Conservation (phyloP, 2,113 vertebrate genomes). For the Australoheros scitulus region DNA sequence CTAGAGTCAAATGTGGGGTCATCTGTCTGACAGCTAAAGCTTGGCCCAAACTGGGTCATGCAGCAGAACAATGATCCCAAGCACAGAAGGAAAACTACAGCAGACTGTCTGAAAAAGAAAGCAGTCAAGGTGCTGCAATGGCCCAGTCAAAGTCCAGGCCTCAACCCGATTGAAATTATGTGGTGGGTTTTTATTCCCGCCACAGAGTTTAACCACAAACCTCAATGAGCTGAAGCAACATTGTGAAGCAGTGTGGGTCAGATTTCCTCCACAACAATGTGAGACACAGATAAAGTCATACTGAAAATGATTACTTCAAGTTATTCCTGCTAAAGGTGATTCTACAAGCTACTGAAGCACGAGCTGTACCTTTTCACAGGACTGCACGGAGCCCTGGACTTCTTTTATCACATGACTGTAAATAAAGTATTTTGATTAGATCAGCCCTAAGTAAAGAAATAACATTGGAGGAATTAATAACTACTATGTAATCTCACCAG, state of each 20-base stretch:
- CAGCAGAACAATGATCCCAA: not conserved
- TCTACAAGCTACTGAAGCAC: too few species aligned
- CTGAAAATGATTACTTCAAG: not conserved
- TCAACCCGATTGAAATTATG: not conserved
- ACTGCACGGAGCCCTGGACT: too few species aligned
- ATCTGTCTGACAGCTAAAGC: not conserved
- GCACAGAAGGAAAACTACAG: not conserved
- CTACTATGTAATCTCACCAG: not conserved
- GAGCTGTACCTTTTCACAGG: too few species aligned
- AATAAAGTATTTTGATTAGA: not conserved
- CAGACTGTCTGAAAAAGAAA: not conserved
- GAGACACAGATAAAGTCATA: not conserved
- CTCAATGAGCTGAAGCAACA: not conserved
- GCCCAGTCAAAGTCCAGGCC: not conserved
- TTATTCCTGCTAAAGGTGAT: too few species aligned
- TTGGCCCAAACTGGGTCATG: not conserved
- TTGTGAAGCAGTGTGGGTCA: not conserved
- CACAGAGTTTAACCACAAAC: not conserved
- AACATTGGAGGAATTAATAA: not conserved
- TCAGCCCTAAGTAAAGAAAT: not conserved
- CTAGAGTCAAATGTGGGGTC: not conserved
- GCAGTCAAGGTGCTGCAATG: not conserved
- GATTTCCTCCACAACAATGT: not conserved
- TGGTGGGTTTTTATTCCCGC: not conserved
- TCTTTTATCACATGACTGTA: too few species aligned